Base-by-base conservation (phyloP, 2,113 vertebrate genomes). In the Myodes glareolus region DNA sequence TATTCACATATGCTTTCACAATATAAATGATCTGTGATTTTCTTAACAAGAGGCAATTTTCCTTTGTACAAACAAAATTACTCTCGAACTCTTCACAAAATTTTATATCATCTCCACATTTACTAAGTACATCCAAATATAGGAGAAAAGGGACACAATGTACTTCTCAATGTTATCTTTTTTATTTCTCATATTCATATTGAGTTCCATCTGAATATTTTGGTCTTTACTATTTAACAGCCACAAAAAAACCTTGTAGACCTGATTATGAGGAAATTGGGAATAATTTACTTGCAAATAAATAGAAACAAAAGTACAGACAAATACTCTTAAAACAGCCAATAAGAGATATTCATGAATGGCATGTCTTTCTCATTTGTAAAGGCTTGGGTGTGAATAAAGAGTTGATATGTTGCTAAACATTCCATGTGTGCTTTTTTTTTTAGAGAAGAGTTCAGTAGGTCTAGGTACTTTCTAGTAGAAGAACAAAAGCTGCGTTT, bases 31-130 rank as follows among this genome's bases (percentile, higher is more conserved):
- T 0, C 23, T 84, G n/a, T 14, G 0, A 63, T 80, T 92, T 88
- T 95, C 5, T 86, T 86, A 91, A 76, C 3, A 91, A 92, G 33
- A 68, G 4, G 0, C 3, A 63, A 63, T 94, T 92, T 95, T 94
- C 33, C 7, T 87, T 91, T 95, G 36, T 73, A 33, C 1, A 42
- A 78, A 73, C 3, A 88, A 95, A 94, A 88, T 82, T 84, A 63
- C 39, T 91, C 6, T 61, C 77, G 1, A 0, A 65, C 29, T 68
- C 19, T 68, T 11, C 50, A 8, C 12, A 23, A 88, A 82, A 73
- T 73, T 80, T 31, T 25, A 33, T 1, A 19, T 61, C 47, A 12
- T 88, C 19, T 7, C 6, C 19, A 90, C 11, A 58, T 14, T 81
- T 19, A 52, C 0, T 52, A 9, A 58, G 4, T 52, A 88, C 11